Base-by-base conservation (phyloP, 1,140 invertebrate species). In the Homalodisca vitripennis region DNA sequence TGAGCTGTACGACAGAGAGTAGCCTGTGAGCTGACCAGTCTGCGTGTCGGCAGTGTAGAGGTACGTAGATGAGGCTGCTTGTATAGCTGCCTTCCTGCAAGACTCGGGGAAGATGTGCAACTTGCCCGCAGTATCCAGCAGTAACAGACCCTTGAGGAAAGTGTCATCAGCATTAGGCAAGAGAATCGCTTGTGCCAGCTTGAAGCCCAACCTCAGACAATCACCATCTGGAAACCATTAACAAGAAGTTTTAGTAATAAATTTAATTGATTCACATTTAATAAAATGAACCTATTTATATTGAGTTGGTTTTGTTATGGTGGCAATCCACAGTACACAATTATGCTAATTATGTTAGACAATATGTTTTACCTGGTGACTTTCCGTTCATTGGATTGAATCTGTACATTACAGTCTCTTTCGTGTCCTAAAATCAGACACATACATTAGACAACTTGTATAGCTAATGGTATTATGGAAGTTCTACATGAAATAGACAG, bases 61-160 rank as follows among this genome's bases (percentile, higher is more conserved):
- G 77, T 88, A 93, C 24, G 86, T 85, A 32, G 84, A 84, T 70
- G 85, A 78, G 1, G 87, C 84, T 3, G 78, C 70, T 6, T 74
- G 74, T 53, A 77, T 76, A 77, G 82, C 80, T 73, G 86, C 78
- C 3, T 81, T 69, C 70, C 3, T 81, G 79, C 84, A 82, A 70
- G 80, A 81, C 68, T 84, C 77, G 1, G 92, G 91, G 78, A 87
- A 88, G 0, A 91, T 80, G 73, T 92, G 87, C 10, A 91, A 85
- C 71, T 84, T 82, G 71, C 91, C 84, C 2, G 87, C 77, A n/a
- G 84, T 82, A 75, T 94, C 92, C 3, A 97, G 76, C 57, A 97
- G 77, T 13, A 98, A 71, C 17, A 98, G 82, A 6, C 88, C 87
- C 77, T 91, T 89, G 1, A 97, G 77, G 77, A 90, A 91, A 71